phyloP scores from a whole-genome alignment of 2,888 invertebrate species.

The Palloptera scutellata region DNA sequence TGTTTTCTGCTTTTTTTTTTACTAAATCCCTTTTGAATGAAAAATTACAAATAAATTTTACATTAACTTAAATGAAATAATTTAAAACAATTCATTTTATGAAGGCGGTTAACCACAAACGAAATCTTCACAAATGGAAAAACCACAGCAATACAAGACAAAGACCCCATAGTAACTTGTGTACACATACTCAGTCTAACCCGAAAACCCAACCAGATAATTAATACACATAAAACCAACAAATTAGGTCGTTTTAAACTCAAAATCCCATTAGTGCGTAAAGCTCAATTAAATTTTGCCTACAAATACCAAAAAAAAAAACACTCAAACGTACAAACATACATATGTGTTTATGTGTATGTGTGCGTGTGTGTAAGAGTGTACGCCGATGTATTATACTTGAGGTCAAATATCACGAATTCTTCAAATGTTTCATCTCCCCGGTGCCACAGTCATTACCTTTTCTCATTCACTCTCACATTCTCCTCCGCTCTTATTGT shows the following conservation, averaged over 20 bases:
- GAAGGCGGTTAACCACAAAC: neutral
- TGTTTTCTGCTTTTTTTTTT: no score
- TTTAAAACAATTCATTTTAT: neutral
- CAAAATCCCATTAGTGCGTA: neutral
- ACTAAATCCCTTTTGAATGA: no score
- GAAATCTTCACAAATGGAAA: neutral
- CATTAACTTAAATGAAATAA: neutral
- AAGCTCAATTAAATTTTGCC: neutral
- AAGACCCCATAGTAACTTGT: neutral
- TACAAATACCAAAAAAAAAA: no score
- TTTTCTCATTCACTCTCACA: neutral
- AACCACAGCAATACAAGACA: neutral
- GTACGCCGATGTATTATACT: no score
- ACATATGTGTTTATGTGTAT: no score
- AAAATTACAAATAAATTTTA: neutral
- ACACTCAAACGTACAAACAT: no score
- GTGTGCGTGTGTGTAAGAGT: no score
- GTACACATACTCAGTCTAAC: neutral
- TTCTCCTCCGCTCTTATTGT: neutral
- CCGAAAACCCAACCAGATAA: neutral
- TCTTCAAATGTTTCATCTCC: neutral
- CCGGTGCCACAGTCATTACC: neutral
- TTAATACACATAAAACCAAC: conserved; percentile 1
- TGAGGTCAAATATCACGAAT: neutral
- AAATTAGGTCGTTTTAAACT: conserved; percentile 2